These are phyloP conservation scores for Ochropleura plecta DNA, from an alignment of 2,888 invertebrate genomes.

Conservation along the genomic window DNA sequence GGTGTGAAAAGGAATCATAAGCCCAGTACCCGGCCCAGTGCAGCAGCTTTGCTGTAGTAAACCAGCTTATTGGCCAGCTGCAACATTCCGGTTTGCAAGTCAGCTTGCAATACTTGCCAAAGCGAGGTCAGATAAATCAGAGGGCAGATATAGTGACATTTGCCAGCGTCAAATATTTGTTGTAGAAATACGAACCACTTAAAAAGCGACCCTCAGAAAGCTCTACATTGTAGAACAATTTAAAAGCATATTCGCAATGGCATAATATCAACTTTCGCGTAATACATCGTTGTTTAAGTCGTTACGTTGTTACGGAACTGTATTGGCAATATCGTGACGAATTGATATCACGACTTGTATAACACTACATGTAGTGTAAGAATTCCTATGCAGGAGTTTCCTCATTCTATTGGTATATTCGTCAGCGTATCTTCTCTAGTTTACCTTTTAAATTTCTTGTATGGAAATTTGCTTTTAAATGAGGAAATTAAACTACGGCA, in stretches of 20 bases:
- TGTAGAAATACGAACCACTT: neutral
- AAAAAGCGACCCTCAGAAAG: neutral
- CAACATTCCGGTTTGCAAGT: neutral
- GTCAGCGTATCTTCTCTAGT: neutral
- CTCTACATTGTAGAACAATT: neutral
- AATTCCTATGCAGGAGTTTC: conserved; percentile 43
- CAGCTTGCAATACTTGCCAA: neutral
- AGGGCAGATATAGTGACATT: neutral
- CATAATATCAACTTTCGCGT: conserved; percentile 7
- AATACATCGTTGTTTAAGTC: conserved; percentile 7
- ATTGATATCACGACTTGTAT: conserved; percentile 53
- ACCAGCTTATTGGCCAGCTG: neutral
- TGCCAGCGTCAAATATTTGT: neutral
- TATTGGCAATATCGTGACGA: conserved; percentile 56
- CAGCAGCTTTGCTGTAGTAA: neutral
- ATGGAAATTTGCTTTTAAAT: neutral
- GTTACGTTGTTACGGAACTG: conserved; percentile 45
- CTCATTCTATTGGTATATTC: conserved; percentile 33
- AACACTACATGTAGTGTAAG: conserved; percentile 36
- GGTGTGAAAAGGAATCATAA: neutral
- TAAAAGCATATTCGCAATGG: conserved; percentile 5
- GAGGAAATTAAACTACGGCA: neutral
- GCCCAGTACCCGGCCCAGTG: neutral
- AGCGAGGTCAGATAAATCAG: neutral
- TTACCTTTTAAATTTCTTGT: neutral